phyloP scores from a whole-genome alignment of 1,140 invertebrate genomes.

The Bombyx mandarina region DNA sequence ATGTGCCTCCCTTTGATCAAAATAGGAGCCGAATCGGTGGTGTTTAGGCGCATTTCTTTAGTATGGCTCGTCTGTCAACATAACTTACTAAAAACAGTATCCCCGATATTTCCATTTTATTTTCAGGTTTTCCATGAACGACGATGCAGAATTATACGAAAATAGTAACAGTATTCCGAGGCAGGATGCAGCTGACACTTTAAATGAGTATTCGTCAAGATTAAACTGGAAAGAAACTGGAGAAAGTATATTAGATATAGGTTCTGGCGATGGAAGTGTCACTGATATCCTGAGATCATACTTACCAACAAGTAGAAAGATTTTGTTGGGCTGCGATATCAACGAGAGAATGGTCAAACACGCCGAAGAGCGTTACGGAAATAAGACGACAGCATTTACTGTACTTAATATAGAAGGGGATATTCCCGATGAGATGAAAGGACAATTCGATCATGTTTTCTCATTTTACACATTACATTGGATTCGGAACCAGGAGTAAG shows the following conservation, averaged over 20 bases:
- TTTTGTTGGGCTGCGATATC: slow-evolving; percentile 3
- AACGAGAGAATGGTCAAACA: slow-evolving; percentile 3
- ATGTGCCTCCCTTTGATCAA: too few relatives aligned
- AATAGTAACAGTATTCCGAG: neutral
- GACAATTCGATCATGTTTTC: slow-evolving; percentile 4
- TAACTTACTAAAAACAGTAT: too few relatives aligned
- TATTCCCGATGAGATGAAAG: slow-evolving; percentile 1
- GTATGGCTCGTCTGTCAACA: too few relatives aligned
- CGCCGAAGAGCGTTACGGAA: slow-evolving; percentile 1
- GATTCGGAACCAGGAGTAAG: slow-evolving; percentile 6
- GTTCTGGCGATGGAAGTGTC: slow-evolving; percentile 2
- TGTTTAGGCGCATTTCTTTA: too few relatives aligned
- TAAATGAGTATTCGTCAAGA: neutral
- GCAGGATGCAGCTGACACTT: neutral
- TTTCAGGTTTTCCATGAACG: slow-evolving; percentile 1
- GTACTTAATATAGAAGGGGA: slow-evolving; percentile 3
- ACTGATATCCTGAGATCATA: slow-evolving; percentile 1
- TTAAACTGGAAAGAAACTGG: neutral
- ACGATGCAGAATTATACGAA: neutral
- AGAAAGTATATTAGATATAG: neutral
- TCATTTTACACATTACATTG: slow-evolving; percentile 6
- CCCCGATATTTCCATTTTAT: neutral
- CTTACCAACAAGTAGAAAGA: slow-evolving; percentile 1
- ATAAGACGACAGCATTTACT: slow-evolving; percentile 1
- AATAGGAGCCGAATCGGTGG: too few relatives aligned